phyloP scores from a whole-genome alignment of 1,140 invertebrate species.

The Pseudachorutes palmiensis region DNA sequence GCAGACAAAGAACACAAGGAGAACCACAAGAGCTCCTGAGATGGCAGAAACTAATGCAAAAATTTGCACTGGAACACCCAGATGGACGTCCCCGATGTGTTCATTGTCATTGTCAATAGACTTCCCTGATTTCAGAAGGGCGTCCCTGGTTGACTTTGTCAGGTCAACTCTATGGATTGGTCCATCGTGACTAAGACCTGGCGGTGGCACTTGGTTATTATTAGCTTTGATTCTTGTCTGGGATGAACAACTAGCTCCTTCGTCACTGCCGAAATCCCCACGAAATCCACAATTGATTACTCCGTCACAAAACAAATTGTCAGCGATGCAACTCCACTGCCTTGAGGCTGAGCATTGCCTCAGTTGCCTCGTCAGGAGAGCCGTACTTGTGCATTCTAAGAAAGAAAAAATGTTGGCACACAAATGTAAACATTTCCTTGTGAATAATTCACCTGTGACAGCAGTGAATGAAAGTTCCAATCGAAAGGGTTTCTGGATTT shows the following conservation, averaged over 20 bases:
- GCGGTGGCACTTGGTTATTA: not conserved
- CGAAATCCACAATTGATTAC: slow-evolving; percentile 26
- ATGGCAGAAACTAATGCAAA: slow-evolving; percentile 20
- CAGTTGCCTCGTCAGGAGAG: not conserved
- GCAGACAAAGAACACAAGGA: slow-evolving; percentile 18
- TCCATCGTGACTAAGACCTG: not conserved
- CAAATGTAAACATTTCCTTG: not conserved
- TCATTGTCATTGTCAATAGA: not conserved
- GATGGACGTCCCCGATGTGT: not conserved
- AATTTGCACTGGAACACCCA: slow-evolving; percentile 14
- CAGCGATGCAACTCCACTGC: slow-evolving; percentile 14
- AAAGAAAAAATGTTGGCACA: not conserved
- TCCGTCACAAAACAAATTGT: slow-evolving; percentile 23
- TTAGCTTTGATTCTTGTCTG: not conserved
- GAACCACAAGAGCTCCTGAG: slow-evolving; percentile 18
- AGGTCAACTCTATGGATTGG: not conserved
- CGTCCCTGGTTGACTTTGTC: not conserved
- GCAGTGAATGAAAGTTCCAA: slow-evolving; percentile 24
- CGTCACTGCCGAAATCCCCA: slow-evolving; percentile 22
- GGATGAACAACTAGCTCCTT: slow-evolving; percentile 11
- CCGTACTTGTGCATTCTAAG: slow-evolving; percentile 13
- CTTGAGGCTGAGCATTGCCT: slow-evolving; percentile 11
- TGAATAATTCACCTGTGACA: slow-evolving; percentile 12
- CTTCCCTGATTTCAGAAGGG: not conserved
- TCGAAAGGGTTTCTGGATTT: slow-evolving; percentile 13